Evolutionary conservation across 2,113 vertebrate species (phyloP).

Genomic region (Mus musculus): GRCm39 chr2:92444501-92445000

Average conservation of each 20-base stretch:
- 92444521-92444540: constrained; percentile 97
- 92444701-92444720: constrained; percentile 95
- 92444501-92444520: constrained; percentile 94
- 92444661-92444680: constrained; percentile 94
- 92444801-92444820: constrained; percentile 89
- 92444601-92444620: constrained; percentile 98
- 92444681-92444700: constrained; percentile 92
- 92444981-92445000: constrained; percentile 91
- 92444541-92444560: constrained; percentile 94
- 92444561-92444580: constrained; percentile 96
- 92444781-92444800: constrained; percentile 68
- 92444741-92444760: constrained; percentile 95
- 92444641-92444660: constrained; percentile 94
- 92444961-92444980: constrained; percentile 46
- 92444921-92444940: constrained; percentile 33
- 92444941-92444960: constrained; percentile 12
- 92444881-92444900: constrained; percentile 31
- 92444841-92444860: constrained; percentile 92
- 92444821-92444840: constrained; percentile 89
- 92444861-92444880: not conserved
- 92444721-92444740: constrained; percentile 95
- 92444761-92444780: constrained; percentile 85
- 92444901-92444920: not conserved
- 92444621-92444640: constrained; percentile 96
- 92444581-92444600: constrained; percentile 95